Evolutionary conservation across 2,797 vertebrate genomes (phyloP).

Genomic region (Emys orbicularis): DNA sequence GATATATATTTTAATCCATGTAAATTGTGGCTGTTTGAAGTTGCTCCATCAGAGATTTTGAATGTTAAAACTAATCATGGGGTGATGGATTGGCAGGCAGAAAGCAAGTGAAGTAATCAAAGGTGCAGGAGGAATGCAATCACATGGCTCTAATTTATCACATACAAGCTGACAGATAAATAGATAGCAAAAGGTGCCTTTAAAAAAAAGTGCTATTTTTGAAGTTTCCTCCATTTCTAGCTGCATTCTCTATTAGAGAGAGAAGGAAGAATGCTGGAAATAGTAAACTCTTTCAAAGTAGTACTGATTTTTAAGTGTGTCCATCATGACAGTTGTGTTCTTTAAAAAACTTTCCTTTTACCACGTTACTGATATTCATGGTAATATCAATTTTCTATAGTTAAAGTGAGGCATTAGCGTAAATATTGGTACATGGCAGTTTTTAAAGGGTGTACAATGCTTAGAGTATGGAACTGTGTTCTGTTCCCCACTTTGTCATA

Average conservation of each 20-base stretch:
- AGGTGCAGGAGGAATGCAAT: not conserved
- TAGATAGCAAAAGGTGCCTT: not conserved
- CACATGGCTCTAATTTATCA: not conserved
- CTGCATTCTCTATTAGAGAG: not conserved
- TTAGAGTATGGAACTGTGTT: not conserved
- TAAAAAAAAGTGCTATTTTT: not conserved
- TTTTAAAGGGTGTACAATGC: not conserved
- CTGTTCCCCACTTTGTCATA: not conserved
- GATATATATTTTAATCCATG: not conserved
- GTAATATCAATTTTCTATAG: not conserved
- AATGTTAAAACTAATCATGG: slow-evolving; percentile 24
- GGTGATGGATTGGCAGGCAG: not conserved
- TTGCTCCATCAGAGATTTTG: not conserved
- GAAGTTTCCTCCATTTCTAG: not conserved
- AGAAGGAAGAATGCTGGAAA: not conserved
- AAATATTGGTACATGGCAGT: not conserved
- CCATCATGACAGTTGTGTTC: not conserved
- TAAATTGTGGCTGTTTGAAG: not conserved
- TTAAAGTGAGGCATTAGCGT: fast-evolving
- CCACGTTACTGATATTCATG: not conserved
- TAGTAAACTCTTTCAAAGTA: not conserved
- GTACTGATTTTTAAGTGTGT: not conserved
- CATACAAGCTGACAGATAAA: not conserved
- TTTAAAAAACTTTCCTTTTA: not conserved
- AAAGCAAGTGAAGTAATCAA: not conserved